Percentiles rank a stretch among this genome's conserved stretches.
Evolutionary conservation across 2,113 vertebrate species (phyloP).

Genomic region (Phrynosoma platyrhinos): DNA sequence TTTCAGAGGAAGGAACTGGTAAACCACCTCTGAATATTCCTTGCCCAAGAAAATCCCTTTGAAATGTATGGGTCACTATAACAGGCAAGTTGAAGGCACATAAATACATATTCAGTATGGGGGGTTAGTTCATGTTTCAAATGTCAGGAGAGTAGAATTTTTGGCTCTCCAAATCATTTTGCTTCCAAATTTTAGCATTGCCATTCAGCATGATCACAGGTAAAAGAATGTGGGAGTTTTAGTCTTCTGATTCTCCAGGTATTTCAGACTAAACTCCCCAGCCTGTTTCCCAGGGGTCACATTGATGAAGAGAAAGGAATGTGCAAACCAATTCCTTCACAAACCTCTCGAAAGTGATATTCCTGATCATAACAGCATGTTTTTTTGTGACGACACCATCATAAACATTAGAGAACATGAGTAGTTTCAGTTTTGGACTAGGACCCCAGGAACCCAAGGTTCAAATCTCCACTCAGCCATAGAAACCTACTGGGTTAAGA

Average conservation of each 20-base stretch:
- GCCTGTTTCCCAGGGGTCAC: not conserved
- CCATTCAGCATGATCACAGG: not conserved
- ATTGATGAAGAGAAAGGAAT: not conserved
- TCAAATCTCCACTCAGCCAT: not conserved
- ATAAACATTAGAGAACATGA: not conserved
- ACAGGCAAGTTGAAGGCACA: too few species aligned
- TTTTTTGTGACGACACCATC: not conserved
- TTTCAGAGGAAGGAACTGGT: too few species aligned
- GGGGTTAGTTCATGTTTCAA: too few species aligned
- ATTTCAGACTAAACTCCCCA: not conserved
- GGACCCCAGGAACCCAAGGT: too few species aligned
- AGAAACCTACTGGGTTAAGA: not conserved
- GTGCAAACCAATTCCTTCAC: not conserved
- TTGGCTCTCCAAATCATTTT: not conserved
- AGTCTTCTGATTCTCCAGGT: not conserved
- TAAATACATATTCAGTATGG: too few species aligned
- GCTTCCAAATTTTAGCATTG: not conserved
- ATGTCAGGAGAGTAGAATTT: too few species aligned
- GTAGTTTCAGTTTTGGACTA: too few species aligned
- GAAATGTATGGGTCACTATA: too few species aligned
- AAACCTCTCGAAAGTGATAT: not conserved
- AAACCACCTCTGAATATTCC: too few species aligned
- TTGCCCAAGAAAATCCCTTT: too few species aligned
- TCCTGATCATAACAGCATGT: not conserved
- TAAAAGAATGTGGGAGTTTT: not conserved